phyloP scores from a whole-genome alignment of 1,140 invertebrate species.

The Leucophenga varia region DNA sequence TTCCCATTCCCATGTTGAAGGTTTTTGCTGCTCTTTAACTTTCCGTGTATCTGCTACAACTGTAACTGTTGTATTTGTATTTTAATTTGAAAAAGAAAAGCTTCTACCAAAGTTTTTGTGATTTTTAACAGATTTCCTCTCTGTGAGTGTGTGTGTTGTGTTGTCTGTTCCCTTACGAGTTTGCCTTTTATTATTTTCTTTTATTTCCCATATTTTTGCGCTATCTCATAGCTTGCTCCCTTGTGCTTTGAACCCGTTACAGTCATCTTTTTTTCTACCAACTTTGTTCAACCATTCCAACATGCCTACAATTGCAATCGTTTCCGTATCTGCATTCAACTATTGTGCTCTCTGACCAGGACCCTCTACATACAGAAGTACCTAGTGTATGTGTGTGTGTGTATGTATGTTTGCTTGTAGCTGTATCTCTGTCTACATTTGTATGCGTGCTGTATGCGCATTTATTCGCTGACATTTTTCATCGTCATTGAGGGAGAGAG shows the following conservation, averaged over 20 bases:
- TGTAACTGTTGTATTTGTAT: constrained; percentile 4
- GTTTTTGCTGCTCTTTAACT: no score
- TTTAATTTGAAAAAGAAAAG: constrained; percentile 4
- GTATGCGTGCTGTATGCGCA: no score
- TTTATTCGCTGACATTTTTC: no score
- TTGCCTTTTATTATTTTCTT: constrained; percentile 3
- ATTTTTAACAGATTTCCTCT: constrained; percentile 4
- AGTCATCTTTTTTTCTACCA: constrained; percentile 5
- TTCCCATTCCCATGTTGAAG: neutral
- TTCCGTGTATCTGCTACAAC: neutral
- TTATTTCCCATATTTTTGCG: constrained; percentile 1
- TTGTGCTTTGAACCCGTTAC: constrained; percentile 7
- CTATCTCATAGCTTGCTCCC: neutral
- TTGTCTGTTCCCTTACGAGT: constrained; percentile 12
- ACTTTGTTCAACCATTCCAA: no score
- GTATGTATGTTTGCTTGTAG: no score
- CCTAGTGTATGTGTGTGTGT: no score
- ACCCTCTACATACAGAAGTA: no score
- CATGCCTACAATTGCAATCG: constrained; percentile 4
- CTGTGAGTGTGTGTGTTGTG: neutral
- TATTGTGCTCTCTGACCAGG: constrained; percentile 12
- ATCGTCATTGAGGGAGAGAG: no score
- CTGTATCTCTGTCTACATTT: no score
- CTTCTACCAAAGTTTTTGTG: constrained; percentile 4
- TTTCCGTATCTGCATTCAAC: no score